phyloP scores from a whole-genome alignment of 2,113 vertebrate species.

The Tiliqua scincoides region DNA sequence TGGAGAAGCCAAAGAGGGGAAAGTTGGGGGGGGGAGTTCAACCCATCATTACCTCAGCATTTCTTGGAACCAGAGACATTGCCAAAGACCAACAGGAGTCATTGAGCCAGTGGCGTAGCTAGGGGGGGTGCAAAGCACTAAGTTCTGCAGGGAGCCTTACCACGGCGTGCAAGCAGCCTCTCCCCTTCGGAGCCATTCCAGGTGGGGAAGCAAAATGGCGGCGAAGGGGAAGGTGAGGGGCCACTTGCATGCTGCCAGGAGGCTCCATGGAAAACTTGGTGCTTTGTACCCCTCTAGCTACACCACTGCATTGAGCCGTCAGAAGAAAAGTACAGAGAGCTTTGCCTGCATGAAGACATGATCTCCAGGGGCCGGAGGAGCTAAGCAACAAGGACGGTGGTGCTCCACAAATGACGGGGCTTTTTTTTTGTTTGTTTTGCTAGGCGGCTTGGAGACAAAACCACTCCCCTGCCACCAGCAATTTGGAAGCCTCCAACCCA shows the following conservation, averaged over 20 bases:
- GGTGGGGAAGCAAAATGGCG: no score
- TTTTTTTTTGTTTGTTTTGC: background rate
- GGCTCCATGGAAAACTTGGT: no score
- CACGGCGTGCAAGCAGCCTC: no score
- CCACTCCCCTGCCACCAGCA: background rate
- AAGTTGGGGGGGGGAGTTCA: background rate
- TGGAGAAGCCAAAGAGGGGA: accelerated
- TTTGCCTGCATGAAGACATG: background rate
- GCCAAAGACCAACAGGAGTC: slow-evolving; percentile 6
- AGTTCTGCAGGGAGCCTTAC: no score
- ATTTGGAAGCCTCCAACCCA: background rate
- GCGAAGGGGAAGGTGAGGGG: no score
- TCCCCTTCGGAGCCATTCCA: no score
- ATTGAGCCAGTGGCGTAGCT: no score
- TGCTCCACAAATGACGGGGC: background rate
- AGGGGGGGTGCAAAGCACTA: no score
- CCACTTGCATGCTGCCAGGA: no score
- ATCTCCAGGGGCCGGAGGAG: background rate
- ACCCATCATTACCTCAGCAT: background rate
- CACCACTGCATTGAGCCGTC: background rate
- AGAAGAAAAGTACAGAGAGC: slow-evolving; percentile 1
- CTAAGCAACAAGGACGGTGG: background rate
- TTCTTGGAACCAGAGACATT: background rate
- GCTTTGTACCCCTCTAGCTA: no score
- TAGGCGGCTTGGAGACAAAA: background rate